These are phyloP conservation scores for Apostichopus parvimensis DNA, from an alignment of 35 echinoderm and acorn worm genomes.

Conservation along the genomic window DNA sequence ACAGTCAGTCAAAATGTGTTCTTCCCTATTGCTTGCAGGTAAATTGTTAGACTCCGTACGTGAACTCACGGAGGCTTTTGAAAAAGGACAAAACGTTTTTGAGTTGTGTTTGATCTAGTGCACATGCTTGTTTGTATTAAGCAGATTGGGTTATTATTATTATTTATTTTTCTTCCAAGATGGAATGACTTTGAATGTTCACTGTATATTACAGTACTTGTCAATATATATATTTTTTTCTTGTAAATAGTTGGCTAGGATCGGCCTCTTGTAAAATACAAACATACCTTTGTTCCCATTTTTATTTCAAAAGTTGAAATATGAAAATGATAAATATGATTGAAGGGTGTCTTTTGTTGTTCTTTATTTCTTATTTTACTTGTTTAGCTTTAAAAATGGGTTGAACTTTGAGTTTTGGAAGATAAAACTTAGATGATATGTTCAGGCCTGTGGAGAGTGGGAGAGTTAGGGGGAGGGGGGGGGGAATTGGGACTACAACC, in stretches of 20 bases:
- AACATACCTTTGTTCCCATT: conserved; percentile 32
- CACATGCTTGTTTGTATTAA: background rate
- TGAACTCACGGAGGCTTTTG: background rate
- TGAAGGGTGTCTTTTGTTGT: background rate
- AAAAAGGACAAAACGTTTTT: background rate
- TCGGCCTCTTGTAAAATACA: conserved; percentile 13
- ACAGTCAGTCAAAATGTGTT: too few relatives aligned
- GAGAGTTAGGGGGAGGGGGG: too few relatives aligned
- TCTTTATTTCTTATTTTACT: background rate
- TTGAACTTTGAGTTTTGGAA: too few relatives aligned
- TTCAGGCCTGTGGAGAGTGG: too few relatives aligned
- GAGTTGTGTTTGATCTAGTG: background rate
- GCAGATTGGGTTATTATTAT: too few relatives aligned
- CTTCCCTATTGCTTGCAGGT: too few relatives aligned
- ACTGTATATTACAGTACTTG: conserved; percentile 38
- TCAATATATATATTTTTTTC: background rate
- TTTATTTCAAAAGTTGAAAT: conserved; percentile 45
- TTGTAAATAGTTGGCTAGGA: conserved; percentile 4
- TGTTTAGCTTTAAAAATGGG: too few relatives aligned
- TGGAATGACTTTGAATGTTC: background rate
- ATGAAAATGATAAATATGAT: conserved; percentile 3
- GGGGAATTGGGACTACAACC: too few relatives aligned
- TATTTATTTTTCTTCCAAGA: background rate
- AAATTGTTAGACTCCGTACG: background rate
- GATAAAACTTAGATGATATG: too few relatives aligned